Evolutionary conservation across 2,888 invertebrate species (phyloP).

Genomic region (Trachelus tabidus): DNA sequence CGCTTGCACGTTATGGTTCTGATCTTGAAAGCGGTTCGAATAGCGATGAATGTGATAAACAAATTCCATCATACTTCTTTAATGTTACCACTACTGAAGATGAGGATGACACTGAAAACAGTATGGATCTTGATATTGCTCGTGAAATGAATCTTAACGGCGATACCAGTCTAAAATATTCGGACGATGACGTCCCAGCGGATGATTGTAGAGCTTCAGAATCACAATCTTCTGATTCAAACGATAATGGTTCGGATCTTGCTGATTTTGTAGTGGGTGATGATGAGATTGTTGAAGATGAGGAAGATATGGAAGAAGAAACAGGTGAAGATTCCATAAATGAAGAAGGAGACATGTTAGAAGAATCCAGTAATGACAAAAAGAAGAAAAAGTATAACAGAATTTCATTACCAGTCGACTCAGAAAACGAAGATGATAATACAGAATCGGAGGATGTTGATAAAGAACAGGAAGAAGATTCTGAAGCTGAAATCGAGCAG

Average conservation of each 20-base stretch:
- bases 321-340: not conserved
- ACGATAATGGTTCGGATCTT: slow-evolving; percentile 52
- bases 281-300: slow-evolving; percentile 33
- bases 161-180: slow-evolving; percentile 28
- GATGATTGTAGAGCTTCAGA: slow-evolving; percentile 56
- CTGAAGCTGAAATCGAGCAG: not conserved
- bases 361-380: slow-evolving; percentile 4
- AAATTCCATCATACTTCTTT: slow-evolving; percentile 31
- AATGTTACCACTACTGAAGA: slow-evolving; percentile 6
- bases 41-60: slow-evolving; percentile 7
- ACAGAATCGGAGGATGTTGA: not conserved
- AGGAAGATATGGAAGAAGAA: slow-evolving; percentile 13
- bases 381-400: not conserved
- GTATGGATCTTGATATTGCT: slow-evolving; percentile 47
- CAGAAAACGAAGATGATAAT: not conserved
- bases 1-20: slow-evolving; percentile 25
- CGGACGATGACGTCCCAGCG: slow-evolving; percentile 51
- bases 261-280: slow-evolving; percentile 50
- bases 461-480: not conserved
- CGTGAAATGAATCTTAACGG: slow-evolving; percentile 54
- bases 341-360: not conserved
- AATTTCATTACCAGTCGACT: slow-evolving; percentile 1
- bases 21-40: slow-evolving; percentile 19
- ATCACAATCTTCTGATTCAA: slow-evolving; percentile 46
- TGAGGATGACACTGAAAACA: slow-evolving; percentile 16